Percentiles rank a stretch among this genome's conserved stretches.
These are phyloP conservation scores for Phalacrocorax carbo DNA, from an alignment of 2,113 vertebrate genomes.

Conservation along the genomic window DNA sequence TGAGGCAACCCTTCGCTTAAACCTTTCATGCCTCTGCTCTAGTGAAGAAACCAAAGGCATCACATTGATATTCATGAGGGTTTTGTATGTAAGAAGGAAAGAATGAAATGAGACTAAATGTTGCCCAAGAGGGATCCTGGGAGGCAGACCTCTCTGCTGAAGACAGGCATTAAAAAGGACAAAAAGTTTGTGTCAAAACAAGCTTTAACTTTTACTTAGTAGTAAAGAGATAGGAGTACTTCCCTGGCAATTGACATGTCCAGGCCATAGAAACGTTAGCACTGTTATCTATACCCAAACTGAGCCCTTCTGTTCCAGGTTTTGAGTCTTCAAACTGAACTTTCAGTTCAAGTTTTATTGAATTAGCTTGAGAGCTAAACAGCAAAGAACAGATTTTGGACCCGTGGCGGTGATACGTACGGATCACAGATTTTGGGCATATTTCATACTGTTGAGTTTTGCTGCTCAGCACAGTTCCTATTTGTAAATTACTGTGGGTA, in stretches of 20 bases:
- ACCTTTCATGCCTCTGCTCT: neutral
- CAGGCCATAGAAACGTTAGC: neutral
- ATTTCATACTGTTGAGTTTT: neutral
- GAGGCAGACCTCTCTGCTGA: neutral
- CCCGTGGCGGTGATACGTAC: accelerated
- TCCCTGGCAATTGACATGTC: neutral
- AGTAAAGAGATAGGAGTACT: too few relatives aligned
- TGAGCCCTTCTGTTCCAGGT: neutral
- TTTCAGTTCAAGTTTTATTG: too few relatives aligned
- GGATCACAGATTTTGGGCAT: too few relatives aligned
- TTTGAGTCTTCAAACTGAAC: neutral
- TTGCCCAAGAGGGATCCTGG: neutral
- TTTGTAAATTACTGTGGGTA: neutral
- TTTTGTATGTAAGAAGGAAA: neutral
- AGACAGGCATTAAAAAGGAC: neutral
- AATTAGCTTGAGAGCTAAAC: neutral
- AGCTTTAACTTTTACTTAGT: neutral
- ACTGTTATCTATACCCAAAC: neutral
- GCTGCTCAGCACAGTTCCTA: neutral
- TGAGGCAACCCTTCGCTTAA: neutral
- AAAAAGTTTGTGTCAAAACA: neutral
- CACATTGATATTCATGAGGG: neutral
- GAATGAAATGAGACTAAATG: neutral
- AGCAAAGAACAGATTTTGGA: neutral
- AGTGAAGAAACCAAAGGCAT: neutral